Percentiles rank a stretch among this genome's conserved stretches.
Conservation (phyloP, 2,888 invertebrate genomes). For the Drosophila neutralis region DNA sequence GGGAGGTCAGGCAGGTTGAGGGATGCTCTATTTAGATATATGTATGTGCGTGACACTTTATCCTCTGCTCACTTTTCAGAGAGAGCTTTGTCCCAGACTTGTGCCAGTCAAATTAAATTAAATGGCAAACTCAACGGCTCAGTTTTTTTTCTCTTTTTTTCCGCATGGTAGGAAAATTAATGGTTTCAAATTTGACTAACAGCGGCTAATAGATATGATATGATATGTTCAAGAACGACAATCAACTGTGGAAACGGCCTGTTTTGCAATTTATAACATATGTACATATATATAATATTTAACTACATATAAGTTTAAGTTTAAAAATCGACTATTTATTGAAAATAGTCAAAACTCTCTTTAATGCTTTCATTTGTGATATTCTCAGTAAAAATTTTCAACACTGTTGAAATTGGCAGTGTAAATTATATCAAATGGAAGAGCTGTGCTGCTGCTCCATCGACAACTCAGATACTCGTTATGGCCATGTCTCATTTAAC, state of each 20-base stretch:
- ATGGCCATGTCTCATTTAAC: conserved; percentile 36
- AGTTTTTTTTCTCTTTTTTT: conserved; percentile 10
- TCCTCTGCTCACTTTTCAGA: conserved; percentile 32
- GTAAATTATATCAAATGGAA: background rate
- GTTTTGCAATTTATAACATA: background rate
- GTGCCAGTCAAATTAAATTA: conserved; percentile 80
- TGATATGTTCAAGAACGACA: background rate
- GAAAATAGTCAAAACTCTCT: background rate
- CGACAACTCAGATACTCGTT: conserved; percentile 14
- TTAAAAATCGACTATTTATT: background rate
- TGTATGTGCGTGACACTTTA: conserved; percentile 40
- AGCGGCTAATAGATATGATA: conserved; percentile 42
- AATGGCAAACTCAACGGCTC: conserved; percentile 77
- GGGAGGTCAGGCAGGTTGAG: conserved; percentile 42
- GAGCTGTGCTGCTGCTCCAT: conserved; percentile 7
- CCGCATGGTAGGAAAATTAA: conserved; percentile 35
- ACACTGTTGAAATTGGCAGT: background rate
- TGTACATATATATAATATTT: background rate
- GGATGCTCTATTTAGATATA: conserved; percentile 6
- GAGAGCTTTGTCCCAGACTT: conserved; percentile 55
- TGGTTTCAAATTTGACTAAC: conserved; percentile 42
- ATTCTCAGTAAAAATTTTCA: background rate
- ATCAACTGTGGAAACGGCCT: background rate
- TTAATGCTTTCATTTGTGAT: background rate
- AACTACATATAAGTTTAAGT: background rate